phyloP scores from a whole-genome alignment of 2,797 vertebrate species.

The Fratercula arctica region DNA sequence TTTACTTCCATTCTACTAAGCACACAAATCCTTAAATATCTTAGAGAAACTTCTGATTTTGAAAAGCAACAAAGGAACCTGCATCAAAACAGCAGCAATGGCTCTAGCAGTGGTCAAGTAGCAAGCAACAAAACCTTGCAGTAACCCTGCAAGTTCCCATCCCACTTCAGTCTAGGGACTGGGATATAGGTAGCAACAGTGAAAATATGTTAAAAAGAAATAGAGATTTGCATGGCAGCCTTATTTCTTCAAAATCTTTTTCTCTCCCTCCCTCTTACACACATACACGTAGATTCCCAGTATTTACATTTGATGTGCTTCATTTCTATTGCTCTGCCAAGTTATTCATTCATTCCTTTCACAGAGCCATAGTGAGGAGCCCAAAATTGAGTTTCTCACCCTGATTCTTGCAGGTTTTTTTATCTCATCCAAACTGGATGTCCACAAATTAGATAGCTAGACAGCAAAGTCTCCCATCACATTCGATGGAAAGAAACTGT shows the following conservation, averaged over 20 bases:
- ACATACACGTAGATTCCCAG: background rate
- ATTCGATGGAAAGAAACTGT: background rate
- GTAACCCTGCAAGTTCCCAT: background rate
- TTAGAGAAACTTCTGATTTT: background rate
- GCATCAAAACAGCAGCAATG: background rate
- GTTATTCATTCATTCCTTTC: background rate
- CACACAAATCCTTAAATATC: background rate
- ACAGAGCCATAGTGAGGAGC: background rate
- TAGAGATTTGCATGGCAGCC: background rate
- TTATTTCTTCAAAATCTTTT: background rate
- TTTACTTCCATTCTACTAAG: background rate
- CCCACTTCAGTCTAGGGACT: background rate
- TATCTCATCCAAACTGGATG: background rate
- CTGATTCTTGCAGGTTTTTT: accelerated
- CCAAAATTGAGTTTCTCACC: background rate
- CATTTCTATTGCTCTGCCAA: background rate
- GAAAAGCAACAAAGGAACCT: background rate
- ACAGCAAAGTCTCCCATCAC: background rate
- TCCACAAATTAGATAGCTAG: background rate
- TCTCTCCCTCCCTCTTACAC: background rate
- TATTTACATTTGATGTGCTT: background rate
- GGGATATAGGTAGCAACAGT: background rate
- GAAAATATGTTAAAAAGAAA: background rate
- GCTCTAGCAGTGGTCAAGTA: background rate
- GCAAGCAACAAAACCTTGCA: background rate